Base-by-base conservation (phyloP, 1,140 invertebrate species). In the Sitobion miscanthi region DNA sequence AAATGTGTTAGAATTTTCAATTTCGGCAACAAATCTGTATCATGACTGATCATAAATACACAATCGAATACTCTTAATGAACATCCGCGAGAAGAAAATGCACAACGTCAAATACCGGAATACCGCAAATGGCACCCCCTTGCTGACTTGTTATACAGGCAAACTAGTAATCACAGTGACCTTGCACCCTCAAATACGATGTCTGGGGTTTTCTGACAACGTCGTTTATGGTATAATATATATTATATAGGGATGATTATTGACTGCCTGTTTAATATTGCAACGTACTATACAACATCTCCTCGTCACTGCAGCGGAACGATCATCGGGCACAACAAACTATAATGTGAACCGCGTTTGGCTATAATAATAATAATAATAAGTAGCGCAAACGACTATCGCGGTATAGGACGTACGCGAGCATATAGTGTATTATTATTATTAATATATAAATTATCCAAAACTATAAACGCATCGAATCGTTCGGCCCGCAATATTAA, bases 401-500 rank as follows among this genome's bases (percentile, higher is more conserved):
- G 6, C 20, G 25, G 47, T 35, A 45, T 45, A n/a, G 14, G 62
- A 42, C 42, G 35, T 45, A 85, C 42, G 9, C 21, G 8, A 45
- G 42, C 42, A 14, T 17, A 86, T 30, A 45, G 25, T 45, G 30
- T n/a, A 86, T 17, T 77, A 69, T 20, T 54, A 54, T 54, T 23
- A 21, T 52, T 54, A 54, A 52, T 52, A 49, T 17, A 11, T 52
- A 52, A 52, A 54, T 77, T 77, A 14, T 77, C 62, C 62, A 35
- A 54, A 62, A 77, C 62, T 77, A 77, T n/a, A 35, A 77, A 20
- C 62, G 62, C 62, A 77, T 35, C 62, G 20, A 77, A 77, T 54
- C 62, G 17, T 77, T 77, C 35, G 82, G 21, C 35, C 21, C 35
- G 83, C 38, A 86, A 86, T 54, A 45, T 83, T 91, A 92, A 92